Evolutionary conservation across 1,140 invertebrate genomes (phyloP).

Genomic region (Plutomurus gul): DNA sequence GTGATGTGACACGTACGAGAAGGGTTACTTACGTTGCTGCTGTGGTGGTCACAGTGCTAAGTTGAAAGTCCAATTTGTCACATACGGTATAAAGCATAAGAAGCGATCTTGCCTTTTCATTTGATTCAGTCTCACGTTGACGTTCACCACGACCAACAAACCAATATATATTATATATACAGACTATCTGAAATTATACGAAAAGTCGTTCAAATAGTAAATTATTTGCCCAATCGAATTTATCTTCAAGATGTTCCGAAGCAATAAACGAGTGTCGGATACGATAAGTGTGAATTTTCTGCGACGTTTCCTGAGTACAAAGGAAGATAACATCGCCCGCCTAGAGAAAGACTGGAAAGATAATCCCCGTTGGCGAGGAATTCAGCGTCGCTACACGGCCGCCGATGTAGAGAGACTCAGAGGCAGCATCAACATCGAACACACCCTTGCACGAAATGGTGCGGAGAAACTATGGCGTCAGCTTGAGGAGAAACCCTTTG

Average conservation of each 20-base stretch:
- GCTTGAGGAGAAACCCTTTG: slow-evolving; percentile 56
- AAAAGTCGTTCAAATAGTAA: not conserved
- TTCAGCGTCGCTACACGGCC: slow-evolving; percentile 53
- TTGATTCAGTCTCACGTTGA: slow-evolving; percentile 1
- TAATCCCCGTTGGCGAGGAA: slow-evolving; percentile 48
- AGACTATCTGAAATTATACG: not conserved
- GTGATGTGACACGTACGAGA: not conserved
- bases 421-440: slow-evolving; percentile 57
- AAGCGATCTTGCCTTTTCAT: not conserved
- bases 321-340: slow-evolving; percentile 28
- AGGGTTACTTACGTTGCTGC: not conserved
- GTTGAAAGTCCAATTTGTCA: not conserved
- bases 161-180: not conserved
- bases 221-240: not conserved
- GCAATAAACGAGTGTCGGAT: not conserved
- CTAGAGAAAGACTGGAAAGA: slow-evolving; percentile 45
- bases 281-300: not conserved
- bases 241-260: not conserved
- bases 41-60: not conserved
- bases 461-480: slow-evolving; percentile 58
- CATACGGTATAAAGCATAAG: slow-evolving; percentile 11
- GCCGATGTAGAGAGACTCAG: slow-evolving; percentile 57
- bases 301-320: not conserved
- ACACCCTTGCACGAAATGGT: slow-evolving; percentile 57
- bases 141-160: not conserved